Conservation (phyloP, 1,140 invertebrate species). For the Mizuhopecten yessoensis region DNA sequence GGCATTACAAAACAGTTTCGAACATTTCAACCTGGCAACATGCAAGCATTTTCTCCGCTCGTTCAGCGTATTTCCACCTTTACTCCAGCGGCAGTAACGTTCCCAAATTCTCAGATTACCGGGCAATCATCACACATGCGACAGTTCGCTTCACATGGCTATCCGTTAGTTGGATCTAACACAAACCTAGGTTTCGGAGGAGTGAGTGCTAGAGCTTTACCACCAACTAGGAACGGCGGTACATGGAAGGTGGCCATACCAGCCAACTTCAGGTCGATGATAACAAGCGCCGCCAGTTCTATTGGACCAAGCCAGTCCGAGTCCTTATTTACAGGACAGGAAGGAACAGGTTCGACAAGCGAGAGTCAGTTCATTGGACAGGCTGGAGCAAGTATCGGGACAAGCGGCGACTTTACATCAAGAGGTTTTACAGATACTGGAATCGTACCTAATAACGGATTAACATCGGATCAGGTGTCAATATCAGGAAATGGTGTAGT, state of each 20-base stretch:
- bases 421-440: too few species aligned
- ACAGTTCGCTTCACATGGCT: too few species aligned
- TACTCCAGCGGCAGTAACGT: background rate
- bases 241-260: background rate
- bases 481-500: too few species aligned
- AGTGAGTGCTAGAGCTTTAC: background rate
- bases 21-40: background rate
- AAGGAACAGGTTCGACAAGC: too few species aligned
- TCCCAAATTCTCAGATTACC: background rate
- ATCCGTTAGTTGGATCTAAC: background rate
- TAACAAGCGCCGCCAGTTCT: too few species aligned
- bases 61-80: background rate
- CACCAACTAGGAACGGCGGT: background rate
- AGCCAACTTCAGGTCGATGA: background rate
- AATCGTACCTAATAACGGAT: too few species aligned
- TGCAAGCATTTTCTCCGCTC: background rate
- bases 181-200: background rate
- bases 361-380: too few species aligned
- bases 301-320: too few species aligned
- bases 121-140: background rate
- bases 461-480: too few species aligned
- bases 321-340: too few species aligned
- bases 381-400: too few species aligned
- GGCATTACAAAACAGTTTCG: background rate
- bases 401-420: too few species aligned